Percentiles rank a stretch among this genome's conserved stretches.
Evolutionary conservation across 2,797 vertebrate species (phyloP).

Genomic region (Bradypodion pumilum): DNA sequence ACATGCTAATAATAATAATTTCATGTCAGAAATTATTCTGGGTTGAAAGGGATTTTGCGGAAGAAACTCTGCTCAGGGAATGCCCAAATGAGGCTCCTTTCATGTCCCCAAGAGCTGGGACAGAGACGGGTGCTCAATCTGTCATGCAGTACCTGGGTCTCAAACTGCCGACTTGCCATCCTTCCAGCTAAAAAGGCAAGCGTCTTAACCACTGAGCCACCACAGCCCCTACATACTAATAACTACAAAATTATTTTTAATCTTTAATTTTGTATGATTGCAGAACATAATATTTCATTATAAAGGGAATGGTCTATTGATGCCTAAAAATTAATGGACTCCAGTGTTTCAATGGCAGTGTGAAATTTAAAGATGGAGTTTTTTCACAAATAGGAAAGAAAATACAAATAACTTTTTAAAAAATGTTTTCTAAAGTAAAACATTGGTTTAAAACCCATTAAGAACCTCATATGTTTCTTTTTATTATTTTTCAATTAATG

Average conservation of each 20-base stretch:
- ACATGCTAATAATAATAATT: slow-evolving; percentile 48
- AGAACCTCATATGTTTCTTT: neutral
- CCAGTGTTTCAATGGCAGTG: slow-evolving; percentile 26
- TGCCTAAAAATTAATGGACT: slow-evolving; percentile 43
- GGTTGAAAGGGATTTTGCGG: no score
- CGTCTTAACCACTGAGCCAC: no score
- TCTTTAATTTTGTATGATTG: slow-evolving; percentile 53
- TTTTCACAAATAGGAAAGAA: slow-evolving; percentile 29
- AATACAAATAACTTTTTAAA: neutral
- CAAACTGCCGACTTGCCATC: no score
- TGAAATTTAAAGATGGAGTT: slow-evolving; percentile 46
- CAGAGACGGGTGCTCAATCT: no score
- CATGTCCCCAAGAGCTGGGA: no score
- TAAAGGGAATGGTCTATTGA: slow-evolving; percentile 40
- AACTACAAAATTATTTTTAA: slow-evolving; percentile 38
- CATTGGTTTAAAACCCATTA: neutral
- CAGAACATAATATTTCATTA: slow-evolving; percentile 55
- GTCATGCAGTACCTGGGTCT: no score
- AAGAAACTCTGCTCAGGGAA: no score
- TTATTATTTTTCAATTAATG: neutral
- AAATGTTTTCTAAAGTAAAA: slow-evolving; percentile 15
- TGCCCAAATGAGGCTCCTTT: no score
- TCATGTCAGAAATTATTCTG: no score
- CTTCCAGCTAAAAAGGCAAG: no score
- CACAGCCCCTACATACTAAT: no score